Evolutionary conservation across 1,140 invertebrate genomes (phyloP), one percentile per base, ranked within the genome.

Genomic region (Drosophila prosaltans): DNA sequence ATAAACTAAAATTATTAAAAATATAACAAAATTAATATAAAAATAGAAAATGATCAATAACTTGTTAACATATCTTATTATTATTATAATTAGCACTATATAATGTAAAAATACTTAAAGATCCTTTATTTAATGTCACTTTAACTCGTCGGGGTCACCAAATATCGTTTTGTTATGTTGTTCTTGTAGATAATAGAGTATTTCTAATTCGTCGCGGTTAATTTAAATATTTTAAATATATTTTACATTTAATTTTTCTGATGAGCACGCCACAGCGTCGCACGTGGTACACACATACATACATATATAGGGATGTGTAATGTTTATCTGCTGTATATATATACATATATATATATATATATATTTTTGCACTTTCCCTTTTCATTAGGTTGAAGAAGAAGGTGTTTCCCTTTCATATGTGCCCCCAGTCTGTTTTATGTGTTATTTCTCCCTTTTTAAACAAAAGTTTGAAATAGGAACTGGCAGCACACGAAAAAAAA

Each of bases 171-270:
- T 36, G 45, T 48, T 48, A 30, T 30, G 16, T 5, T 21, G 16
- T 16, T 54, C 9, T 30, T 0, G 32, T 36, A 4, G 32, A 1
- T 16, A 9, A 9, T 16, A 59, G 57, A 24, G 57, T 40, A 59
- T 11, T 39, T 58, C 32, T 39, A 3, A 3, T 36, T 16, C 55
- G 55, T 39, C 39, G 9, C 40, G 16, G 55, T 26, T 62, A 32
- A 28, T 30, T 36, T 1, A 5, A 62, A 48, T 16, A 28, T 65
- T 74, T 64, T 51, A 65, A 75, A 75, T 78, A 65, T 78, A 58
- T 78, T 75, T 75, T 72, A 68, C 72, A 78, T 78, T 75, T 72
- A 75, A 78, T 78, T 78, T 78, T 55, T 16, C 11, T 51, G 45
- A 63, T 72, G 60, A 65, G 45, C 57, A 43, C 7, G 45, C 16